phyloP scores from a whole-genome alignment of 1,140 invertebrate genomes.

The Trypoxylus dichotomus region DNA sequence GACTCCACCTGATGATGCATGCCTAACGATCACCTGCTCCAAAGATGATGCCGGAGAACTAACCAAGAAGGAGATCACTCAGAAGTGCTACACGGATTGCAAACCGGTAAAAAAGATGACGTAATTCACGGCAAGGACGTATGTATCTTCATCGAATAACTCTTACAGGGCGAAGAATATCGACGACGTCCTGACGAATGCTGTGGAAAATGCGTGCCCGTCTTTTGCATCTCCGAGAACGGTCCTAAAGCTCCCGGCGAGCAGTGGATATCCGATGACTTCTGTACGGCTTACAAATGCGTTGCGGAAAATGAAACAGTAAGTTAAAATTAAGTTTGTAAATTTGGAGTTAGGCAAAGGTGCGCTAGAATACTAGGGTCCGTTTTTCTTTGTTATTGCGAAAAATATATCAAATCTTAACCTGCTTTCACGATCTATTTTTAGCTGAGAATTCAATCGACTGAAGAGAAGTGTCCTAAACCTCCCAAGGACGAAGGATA shows the following conservation, averaged over 20 bases:
- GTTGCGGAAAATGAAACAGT: conserved; percentile 58
- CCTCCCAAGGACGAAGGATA: not conserved
- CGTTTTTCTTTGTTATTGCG: conserved; percentile 43
- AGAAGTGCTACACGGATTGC: conserved; percentile 20
- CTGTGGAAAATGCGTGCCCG: conserved; percentile 66
- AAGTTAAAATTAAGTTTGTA: too few species aligned
- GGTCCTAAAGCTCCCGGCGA: conserved; percentile 56
- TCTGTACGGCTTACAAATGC: conserved; percentile 63
- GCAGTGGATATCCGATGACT: conserved; percentile 62
- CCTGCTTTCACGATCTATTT: conserved; percentile 3
- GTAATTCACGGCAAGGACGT: not conserved
- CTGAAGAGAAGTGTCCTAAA: not conserved
- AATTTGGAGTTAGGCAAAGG: too few species aligned
- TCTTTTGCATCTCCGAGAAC: conserved; percentile 63
- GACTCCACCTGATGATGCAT: not conserved
- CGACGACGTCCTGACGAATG: conserved; percentile 53
- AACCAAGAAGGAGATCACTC: conserved; percentile 5
- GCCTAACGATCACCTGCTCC: not conserved
- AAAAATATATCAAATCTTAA: conserved; percentile 27
- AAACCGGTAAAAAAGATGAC: not conserved
- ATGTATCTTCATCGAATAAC: not conserved
- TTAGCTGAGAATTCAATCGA: not conserved
- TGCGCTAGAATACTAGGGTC: too few species aligned
- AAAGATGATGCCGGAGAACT: not conserved
- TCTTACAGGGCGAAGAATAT: not conserved